Base-by-base conservation (phyloP, 2,113 vertebrate genomes). In the Alethe diademata region DNA sequence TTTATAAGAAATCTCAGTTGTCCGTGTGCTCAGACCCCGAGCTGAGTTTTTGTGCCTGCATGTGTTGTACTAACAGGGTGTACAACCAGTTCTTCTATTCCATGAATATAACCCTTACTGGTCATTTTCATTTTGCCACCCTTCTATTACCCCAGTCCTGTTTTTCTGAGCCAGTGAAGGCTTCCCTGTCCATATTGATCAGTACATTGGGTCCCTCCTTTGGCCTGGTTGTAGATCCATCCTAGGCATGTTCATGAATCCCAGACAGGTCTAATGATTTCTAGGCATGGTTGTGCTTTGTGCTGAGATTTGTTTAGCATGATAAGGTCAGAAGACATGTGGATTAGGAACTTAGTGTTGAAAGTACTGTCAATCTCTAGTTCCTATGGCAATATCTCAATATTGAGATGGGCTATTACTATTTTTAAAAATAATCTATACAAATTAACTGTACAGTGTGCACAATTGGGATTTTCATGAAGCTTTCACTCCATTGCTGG, bases 11-110 rank as follows among this genome's bases (percentile, higher is more conserved):
- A 35, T 2, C 25, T 84, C 11, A 1, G 15, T 25, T 47, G 35
- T 15, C 48, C 33, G 15, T 0, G 0, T 64, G 48, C 35, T 76
- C 35, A 7, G 12, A 11, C 36, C 18, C 35, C 0, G 1, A 42
- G 40, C 40, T 40, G 48, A 57, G 45, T 19, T 78, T 72, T 29
- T 38, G 57, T 53, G 62, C 47, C 62, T 64, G 33, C 6, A 0
- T 5, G 0, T 3, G 18, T 38, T 33, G 23, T 11, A 5, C 26
- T 31, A 35, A 19, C 47, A 0, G 11, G n/a, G n/a, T 5, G 70
- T 28, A 35, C 66, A 57, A 4, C 17, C 53, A 48, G 5, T 47
- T 42, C 14, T 75, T 19, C 8, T 22, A 2, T 23, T 72, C 66
- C 4, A 22, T 4, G 36, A 35, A 3, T 33, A 14, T 9, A 50